Conservation (phyloP, 1,140 invertebrate genomes). For the Trachymyrmex cornetzi region DNA sequence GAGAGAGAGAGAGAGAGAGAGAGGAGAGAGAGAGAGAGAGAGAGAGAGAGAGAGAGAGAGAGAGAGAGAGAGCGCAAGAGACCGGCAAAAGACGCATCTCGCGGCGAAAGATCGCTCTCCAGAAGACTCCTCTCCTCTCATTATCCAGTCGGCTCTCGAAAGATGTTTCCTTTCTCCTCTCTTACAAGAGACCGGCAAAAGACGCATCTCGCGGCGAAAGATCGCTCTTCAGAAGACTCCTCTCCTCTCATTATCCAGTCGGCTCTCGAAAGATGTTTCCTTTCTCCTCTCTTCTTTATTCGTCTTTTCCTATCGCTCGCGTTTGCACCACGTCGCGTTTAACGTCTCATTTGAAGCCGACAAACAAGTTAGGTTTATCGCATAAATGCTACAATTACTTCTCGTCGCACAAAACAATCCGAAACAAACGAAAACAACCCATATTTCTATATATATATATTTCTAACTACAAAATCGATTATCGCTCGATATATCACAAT, state of each 20-base stretch:
- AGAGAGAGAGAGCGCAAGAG: conserved; percentile 23
- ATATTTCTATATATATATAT: not conserved
- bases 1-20: not conserved
- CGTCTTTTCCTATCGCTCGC: conserved; percentile 17
- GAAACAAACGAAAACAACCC: no score
- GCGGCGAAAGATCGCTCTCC: conserved; percentile 69
- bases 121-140: conserved; percentile 42
- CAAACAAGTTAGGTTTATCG: conserved; percentile 6
- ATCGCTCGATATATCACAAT: not conserved
- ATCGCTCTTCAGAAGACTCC: conserved; percentile 65
- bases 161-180: conserved; percentile 13
- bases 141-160: conserved; percentile 40
- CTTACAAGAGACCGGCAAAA: conserved; percentile 67
- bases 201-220: conserved; percentile 69
- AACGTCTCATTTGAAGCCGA: conserved; percentile 52
- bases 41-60: not conserved
- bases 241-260: conserved; percentile 47
- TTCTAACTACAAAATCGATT: not conserved
- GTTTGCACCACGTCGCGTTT: conserved; percentile 18
- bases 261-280: conserved; percentile 37
- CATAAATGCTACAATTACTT: conserved; percentile 12
- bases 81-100: conserved; percentile 73
- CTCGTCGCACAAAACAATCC: not conserved
- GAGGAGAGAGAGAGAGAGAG: not conserved
- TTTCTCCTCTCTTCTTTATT: conserved; percentile 25